Base-by-base conservation (phyloP, 1,140 invertebrate species). In the Aplysia californica region DNA sequence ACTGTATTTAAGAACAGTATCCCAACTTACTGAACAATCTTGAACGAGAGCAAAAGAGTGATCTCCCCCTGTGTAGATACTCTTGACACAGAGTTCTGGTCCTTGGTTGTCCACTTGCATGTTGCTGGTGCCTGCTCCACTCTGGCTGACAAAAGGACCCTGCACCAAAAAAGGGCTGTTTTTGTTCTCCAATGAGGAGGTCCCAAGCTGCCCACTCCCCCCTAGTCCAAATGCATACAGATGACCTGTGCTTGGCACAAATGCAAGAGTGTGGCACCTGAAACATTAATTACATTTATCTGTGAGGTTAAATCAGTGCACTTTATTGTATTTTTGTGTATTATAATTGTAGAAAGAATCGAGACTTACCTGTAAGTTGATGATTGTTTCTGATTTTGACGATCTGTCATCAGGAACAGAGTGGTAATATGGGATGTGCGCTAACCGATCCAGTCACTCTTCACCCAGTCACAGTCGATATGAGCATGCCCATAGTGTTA, bases 201-300 rank as follows among this genome's bases (percentile, higher is more conserved):
- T 71, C 21, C 96, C 97, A 61, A 98, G 91, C 87, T 98, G 97
- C 0, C 97, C 97, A 44, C 93, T 93, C 39, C 94, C 94, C 41
- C 95, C 95, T 58, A 97, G 91, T 21, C 97, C 97, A 92, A 98
- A 99, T 20, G 94, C 93, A 87, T 97, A 96, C 21, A 98, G 89
- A 69, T 93, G 92, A 0, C 95, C 94, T 76, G 92, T 90, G 2
- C 93, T 93, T 23, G 95, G 93, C 33, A 96, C 94, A 39, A 94
- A 92, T 0, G 94, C 95, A 35, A 98, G 84, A 0, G 96, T 94
- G 89, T 98, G 97, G 33, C 94, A 79, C 76, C 91, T 91, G 80
- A 33, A n/a, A n/a, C n/a, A n/a, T n/a, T n/a, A n/a, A n/a, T n/a
- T n/a, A n/a, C n/a, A n/a, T n/a, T n/a, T n/a, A n/a, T n/a, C n/a